Base-by-base conservation (phyloP, 2,113 vertebrate genomes). In the Rhinoptilus africanus region DNA sequence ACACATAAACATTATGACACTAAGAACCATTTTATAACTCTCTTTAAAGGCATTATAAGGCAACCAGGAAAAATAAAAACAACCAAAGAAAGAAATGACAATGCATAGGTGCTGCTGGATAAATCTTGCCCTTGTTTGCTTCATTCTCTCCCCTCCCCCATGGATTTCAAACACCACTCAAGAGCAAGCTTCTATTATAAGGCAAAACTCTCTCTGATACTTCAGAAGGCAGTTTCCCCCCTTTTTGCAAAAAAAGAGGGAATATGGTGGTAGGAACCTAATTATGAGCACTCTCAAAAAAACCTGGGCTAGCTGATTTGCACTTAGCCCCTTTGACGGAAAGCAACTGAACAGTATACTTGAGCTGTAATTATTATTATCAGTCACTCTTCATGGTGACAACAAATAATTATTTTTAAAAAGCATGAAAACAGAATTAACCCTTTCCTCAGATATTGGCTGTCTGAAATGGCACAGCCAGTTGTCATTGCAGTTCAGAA, bases 401-500 rank as follows among this genome's bases (percentile, higher is more conserved):
- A 93, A 91, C 66, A 95, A 96, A 93, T 69, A 82, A 88, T 87
- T 94, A 92, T 88, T 93, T 89, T 85, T 20, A 32, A 94, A 92
- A 91, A 76, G 77, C 78, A 85, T 32, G 80, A 89, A 97, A 97
- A 90, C 87, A 96, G 66, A 92, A 91, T 77, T 88, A 96, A 95
- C 79, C 63, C 85, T 93, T 97, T 89, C 88, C 26, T 66, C 16
- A 35, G 16, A 20, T 50, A 37, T 26, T 30, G 20, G 50, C 19
- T 81, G 16, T 51, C 74, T 68, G 7, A 54, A 73, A 45, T 16
- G 37, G 2, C 43, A n/a, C 2, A 6, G 54, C 22, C 3, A 2
- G 17, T 50, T 67, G 41, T 19, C 12, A 2, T 11, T 81, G 28
- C 51, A 57, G 56, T 17, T 83, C 37, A 68, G 78, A 76, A 68